These are phyloP conservation scores for Coryphaenoides rupestris DNA, from an alignment of 2,113 vertebrate genomes.

Conservation along the genomic window DNA sequence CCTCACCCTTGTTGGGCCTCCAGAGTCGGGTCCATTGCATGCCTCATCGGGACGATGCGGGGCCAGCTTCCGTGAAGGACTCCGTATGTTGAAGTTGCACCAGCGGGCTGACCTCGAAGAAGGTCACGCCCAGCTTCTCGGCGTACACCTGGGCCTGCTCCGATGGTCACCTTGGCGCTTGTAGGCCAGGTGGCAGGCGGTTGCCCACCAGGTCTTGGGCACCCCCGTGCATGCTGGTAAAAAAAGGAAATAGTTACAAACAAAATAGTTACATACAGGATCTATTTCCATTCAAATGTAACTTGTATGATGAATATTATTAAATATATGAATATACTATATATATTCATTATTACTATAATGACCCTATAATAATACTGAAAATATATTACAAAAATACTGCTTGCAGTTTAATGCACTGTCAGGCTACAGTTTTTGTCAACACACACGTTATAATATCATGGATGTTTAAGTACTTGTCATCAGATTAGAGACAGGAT, in stretches of 20 bases:
- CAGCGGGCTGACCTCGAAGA: conserved; percentile 89
- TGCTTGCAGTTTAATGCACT: no score
- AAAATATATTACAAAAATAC: no score
- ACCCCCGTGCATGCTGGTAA: conserved; percentile 83
- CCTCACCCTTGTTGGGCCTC: conserved; percentile 83
- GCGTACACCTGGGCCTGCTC: conserved; percentile 85
- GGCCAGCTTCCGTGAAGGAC: conserved; percentile 86
- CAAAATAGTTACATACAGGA: no score
- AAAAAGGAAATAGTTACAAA: neutral
- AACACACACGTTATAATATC: no score
- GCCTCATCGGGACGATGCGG: conserved; percentile 80
- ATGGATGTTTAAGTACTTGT: no score
- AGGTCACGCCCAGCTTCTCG: conserved; percentile 81
- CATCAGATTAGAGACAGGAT: no score
- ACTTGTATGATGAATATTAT: no score
- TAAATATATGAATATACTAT: no score
- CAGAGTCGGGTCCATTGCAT: conserved; percentile 87
- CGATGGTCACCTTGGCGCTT: conserved; percentile 86
- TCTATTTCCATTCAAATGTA: no score
- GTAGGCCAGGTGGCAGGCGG: conserved; percentile 87
- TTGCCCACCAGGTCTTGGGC: conserved; percentile 88
- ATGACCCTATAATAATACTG: no score
- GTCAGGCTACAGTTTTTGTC: no score
- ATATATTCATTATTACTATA: no score
- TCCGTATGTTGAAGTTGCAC: conserved; percentile 89